Conservation (phyloP, 2,888 invertebrate species). For the Athalia circularis region DNA sequence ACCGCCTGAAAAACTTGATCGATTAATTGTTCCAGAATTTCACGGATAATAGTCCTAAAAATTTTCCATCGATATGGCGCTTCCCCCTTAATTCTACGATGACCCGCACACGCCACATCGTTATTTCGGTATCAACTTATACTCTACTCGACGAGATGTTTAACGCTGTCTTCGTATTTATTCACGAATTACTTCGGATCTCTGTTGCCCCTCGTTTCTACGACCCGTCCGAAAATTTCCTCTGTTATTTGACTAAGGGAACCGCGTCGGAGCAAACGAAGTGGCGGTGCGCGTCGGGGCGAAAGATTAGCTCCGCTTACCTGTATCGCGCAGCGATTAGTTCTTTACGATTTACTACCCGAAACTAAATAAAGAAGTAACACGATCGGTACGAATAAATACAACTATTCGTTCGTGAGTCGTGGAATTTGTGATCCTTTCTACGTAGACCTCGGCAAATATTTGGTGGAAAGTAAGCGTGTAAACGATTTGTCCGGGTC, state of each 20-base stretch:
- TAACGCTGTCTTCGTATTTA: slow-evolving; percentile 29
- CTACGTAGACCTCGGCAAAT: not conserved
- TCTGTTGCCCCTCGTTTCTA: not conserved
- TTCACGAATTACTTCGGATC: slow-evolving; percentile 23
- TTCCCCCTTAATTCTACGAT: no score
- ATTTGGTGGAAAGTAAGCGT: slow-evolving; percentile 26
- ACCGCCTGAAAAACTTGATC: not conserved
- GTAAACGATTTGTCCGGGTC: slow-evolving; percentile 27
- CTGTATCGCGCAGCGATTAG: not conserved
- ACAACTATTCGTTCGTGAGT: not conserved
- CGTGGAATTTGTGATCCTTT: slow-evolving; percentile 13
- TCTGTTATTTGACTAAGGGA: slow-evolving; percentile 29
- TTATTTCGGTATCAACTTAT: not conserved
- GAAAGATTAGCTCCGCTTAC: slow-evolving; percentile 19
- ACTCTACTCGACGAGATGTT: slow-evolving; percentile 11
- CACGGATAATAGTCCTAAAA: no score
- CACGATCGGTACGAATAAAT: no score
- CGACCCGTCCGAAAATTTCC: slow-evolving; percentile 28
- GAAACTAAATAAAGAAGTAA: no score
- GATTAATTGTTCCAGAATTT: no score
- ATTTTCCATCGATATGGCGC: no score
- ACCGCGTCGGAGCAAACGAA: not conserved
- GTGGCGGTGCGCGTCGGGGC: slow-evolving; percentile 21
- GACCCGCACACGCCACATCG: no score
- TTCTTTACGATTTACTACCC: no score